Percentiles rank a stretch among this genome's conserved stretches.
These are phyloP conservation scores for Candidula unifasciata DNA, from an alignment of 2,888 invertebrate species.

Conservation along the genomic window DNA sequence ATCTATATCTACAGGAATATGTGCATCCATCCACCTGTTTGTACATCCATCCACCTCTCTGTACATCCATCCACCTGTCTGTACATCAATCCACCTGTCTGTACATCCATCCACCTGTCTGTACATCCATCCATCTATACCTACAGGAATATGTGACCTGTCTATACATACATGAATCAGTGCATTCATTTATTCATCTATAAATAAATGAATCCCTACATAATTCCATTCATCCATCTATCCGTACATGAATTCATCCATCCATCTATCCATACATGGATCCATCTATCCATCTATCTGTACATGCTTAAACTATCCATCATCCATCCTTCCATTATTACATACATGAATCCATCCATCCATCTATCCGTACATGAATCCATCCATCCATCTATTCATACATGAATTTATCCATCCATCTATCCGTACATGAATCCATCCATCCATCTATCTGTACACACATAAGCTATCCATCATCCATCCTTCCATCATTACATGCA, in stretches of 20 bases:
- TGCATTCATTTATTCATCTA: not conserved
- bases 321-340: not conserved
- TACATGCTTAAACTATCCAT: too few species aligned
- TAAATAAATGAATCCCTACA: not conserved
- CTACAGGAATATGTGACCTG: too few species aligned
- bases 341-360: not conserved
- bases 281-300: not conserved
- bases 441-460: too few species aligned
- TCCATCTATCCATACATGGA: not conserved
- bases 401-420: too few species aligned
- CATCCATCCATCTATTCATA: not conserved
- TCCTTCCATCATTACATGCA: too few species aligned
- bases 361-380: not conserved
- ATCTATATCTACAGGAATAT: constrained; percentile 47
- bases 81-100: too few species aligned
- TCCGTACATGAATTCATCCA: constrained; percentile 51
- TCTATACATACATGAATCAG: too few species aligned
- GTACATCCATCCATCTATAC: too few species aligned
- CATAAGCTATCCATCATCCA: too few species aligned
- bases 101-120: too few species aligned
- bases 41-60: not conserved
- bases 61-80: not conserved
- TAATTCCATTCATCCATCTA: constrained; percentile 52
- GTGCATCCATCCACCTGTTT: constrained; percentile 12
- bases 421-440: too few species aligned